Evolutionary conservation across 2,888 invertebrate species (phyloP), one percentile per base, ranked within the genome.

Genomic region (Agriopis leucophaearia): DNA sequence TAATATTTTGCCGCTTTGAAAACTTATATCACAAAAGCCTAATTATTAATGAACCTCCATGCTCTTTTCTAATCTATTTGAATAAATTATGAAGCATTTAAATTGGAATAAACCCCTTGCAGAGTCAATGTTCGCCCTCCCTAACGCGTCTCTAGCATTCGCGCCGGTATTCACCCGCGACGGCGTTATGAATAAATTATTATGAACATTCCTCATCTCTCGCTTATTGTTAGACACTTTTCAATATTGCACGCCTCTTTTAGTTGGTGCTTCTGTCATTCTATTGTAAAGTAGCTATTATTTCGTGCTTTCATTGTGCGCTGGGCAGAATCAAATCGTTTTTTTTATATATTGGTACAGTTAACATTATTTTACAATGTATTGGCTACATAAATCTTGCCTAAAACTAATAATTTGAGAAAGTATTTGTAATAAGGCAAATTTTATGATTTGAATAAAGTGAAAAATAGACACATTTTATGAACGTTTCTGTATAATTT

Each of bases 141-240:
- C 38, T 38, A 35, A 38, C 15, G 16, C 44, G 15, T 13, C 57
- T 1, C 60, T 47, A 56, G 48, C 54, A 10, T 36, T 44, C 69
- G 65, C 48, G 58, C 27, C 47, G 68, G 70, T 64, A 71, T 72
- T 64, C 67, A 55, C 64, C 67, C 63, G 40, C 52, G 62, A 40
- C 61, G 60, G 68, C 72, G 70, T 69, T 75, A 73, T 77, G 75
- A 75, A 74, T 75, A 75, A 73, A 77, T 77, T 72, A 72, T 71
- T 74, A 67, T 68, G 64, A 66, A 70, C 71, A 72, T 74, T 74
- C 71, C 61, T 69, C 69, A 66, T 68, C 63, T 61, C 67, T 47
- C 55, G 71, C 63, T 65, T 68, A 72, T 73, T 69, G 69, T 72
- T 69, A 38, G 58, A 64, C 54, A 52, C 64, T 72, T 71, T 71